These are phyloP conservation scores for Pachypsylla venusta DNA, from an alignment of 1,140 invertebrate genomes.

Conservation along the genomic window DNA sequence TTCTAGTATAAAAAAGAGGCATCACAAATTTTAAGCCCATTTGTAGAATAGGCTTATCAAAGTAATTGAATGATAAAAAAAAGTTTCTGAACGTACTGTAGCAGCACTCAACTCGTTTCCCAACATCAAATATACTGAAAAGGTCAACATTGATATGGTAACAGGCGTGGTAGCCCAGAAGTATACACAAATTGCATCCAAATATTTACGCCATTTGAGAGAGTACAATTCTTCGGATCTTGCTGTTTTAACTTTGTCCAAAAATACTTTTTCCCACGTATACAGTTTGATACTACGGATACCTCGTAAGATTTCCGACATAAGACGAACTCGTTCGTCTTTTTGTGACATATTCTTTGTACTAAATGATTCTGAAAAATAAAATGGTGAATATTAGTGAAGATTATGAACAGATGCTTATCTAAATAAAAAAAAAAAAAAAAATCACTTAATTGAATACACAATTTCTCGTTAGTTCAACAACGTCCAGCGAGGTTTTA, in stretches of 20 bases:
- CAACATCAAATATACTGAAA: slow-evolving; percentile 70
- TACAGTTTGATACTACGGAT: slow-evolving; percentile 84
- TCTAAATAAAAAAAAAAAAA: too few relatives aligned
- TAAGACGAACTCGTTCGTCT: slow-evolving; percentile 75
- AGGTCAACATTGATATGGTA: slow-evolving; percentile 81
- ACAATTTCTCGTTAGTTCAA: too few relatives aligned
- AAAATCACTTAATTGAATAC: too few relatives aligned
- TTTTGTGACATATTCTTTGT: slow-evolving; percentile 81
- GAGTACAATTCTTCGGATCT: slow-evolving; percentile 57
- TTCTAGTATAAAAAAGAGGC: too few relatives aligned
- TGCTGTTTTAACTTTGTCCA: slow-evolving; percentile 38
- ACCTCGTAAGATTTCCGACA: slow-evolving; percentile 73
- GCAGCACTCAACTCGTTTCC: slow-evolving; percentile 70
- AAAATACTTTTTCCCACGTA: slow-evolving; percentile 85
- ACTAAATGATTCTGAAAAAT: slow-evolving; percentile 46
- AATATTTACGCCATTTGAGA: slow-evolving; percentile 75
- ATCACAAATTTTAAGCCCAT: too few relatives aligned
- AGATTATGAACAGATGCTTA: too few relatives aligned
- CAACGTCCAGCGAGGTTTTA: too few relatives aligned
- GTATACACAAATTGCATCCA: slow-evolving; percentile 97
- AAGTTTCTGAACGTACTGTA: slow-evolving; percentile 50
- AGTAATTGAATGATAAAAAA: too few relatives aligned
- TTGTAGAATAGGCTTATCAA: too few relatives aligned
- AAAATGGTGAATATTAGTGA: not conserved
- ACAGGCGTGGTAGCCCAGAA: slow-evolving; percentile 99